phyloP scores from a whole-genome alignment of 2,797 vertebrate species.

The Sphenodon punctatus region DNA sequence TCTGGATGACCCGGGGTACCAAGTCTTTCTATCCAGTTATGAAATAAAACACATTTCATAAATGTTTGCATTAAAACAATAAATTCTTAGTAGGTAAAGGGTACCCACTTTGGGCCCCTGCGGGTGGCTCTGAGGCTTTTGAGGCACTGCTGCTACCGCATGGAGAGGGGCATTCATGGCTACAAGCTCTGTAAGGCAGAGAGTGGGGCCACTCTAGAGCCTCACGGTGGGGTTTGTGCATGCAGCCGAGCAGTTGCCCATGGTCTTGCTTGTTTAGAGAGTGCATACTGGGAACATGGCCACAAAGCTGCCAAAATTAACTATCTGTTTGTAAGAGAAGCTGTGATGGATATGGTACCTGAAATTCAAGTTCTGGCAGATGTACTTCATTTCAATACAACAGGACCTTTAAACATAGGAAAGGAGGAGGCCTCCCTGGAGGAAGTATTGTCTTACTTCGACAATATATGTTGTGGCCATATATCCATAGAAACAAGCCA shows the following conservation, averaged over 20 bases:
- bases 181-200: slow-evolving; percentile 78
- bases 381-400: no score
- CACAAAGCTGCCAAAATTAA: slow-evolving; percentile 97
- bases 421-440: slow-evolving; percentile 86
- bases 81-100: no score
- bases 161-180: slow-evolving; percentile 86
- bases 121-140: background rate
- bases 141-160: slow-evolving; percentile 79
- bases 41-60: no score
- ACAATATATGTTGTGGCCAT: slow-evolving; percentile 86
- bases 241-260: slow-evolving; percentile 82
- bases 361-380: slow-evolving; percentile 84
- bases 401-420: slow-evolving; percentile 85
- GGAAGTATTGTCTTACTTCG: slow-evolving; percentile 88
- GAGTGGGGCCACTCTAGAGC: background rate
- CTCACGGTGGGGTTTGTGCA: slow-evolving; percentile 36
- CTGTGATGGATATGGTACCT: slow-evolving; percentile 81
- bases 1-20: no score
- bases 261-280: slow-evolving; percentile 87
- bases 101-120: slow-evolving; percentile 1
- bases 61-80: no score
- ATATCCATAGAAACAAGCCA: slow-evolving; percentile 92
- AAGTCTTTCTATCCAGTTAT: no score
- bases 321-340: slow-evolving; percentile 82
- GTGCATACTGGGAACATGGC: slow-evolving; percentile 89